Evolutionary conservation across 2,797 vertebrate genomes (phyloP).

Genomic region (Rhinatrema bivittatum): DNA sequence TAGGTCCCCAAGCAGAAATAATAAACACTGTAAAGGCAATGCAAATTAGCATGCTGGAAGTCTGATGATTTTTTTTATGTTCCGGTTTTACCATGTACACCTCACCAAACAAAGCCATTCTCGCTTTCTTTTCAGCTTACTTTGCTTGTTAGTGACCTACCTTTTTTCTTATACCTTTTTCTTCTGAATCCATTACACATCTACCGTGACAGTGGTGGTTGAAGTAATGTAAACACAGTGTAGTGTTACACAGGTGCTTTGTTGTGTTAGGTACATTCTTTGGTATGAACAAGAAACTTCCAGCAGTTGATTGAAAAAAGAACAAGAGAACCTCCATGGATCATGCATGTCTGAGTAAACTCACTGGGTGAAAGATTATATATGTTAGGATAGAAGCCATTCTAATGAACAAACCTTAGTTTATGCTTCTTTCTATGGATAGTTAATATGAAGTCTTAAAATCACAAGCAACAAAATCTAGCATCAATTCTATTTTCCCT

Average conservation of each 20-base stretch:
- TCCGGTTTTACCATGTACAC: not conserved
- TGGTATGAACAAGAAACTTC: constrained; percentile 25
- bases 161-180: constrained; percentile 20
- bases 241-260: constrained; percentile 37
- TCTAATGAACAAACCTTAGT: no score
- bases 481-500: no score
- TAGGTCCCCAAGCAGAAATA: no score
- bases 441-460: no score
- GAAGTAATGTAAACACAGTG: constrained; percentile 43
- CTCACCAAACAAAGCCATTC: not conserved
- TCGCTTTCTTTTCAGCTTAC: constrained; percentile 4
- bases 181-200: constrained; percentile 18
- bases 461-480: no score
- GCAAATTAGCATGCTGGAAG: no score
- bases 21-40: no score
- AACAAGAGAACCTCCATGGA: not conserved
- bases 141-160: constrained; percentile 25
- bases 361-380: not conserved
- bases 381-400: no score
- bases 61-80: no score
- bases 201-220: constrained; percentile 24
- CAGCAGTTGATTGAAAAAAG: not conserved
- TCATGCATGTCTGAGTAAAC: not conserved
- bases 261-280: constrained; percentile 37
- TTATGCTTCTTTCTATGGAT: no score